Evolutionary conservation across 2,888 invertebrate genomes (phyloP).

Genomic region (Megastigmus dorsalis): DNA sequence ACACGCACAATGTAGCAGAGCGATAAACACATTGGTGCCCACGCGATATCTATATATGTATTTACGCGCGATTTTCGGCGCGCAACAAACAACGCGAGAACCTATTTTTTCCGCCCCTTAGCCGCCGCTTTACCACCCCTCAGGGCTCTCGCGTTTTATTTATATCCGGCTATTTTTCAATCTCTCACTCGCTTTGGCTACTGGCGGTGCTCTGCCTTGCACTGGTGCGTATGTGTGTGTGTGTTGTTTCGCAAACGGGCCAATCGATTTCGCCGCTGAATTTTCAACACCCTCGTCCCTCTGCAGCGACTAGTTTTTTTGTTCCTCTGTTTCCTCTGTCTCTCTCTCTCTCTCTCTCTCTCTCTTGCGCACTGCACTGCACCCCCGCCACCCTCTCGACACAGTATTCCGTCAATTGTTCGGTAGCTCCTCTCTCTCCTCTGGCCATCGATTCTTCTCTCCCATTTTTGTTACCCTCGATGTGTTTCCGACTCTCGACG

Average conservation of each 20-base stretch:
- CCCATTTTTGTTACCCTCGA: not conserved
- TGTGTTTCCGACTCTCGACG: not conserved
- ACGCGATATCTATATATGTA: no score
- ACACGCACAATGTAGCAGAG: no score
- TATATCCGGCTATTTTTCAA: slow-evolving; percentile 40
- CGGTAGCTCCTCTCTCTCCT: not conserved
- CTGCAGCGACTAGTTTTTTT: not conserved
- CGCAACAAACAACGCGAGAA: no score
- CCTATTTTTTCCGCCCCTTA: no score
- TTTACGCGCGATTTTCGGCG: no score
- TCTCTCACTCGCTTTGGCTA: slow-evolving; percentile 12
- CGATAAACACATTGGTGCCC: no score
- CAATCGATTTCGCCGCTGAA: slow-evolving; percentile 28
- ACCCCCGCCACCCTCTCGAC: no score
- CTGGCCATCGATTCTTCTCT: no score
- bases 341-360: not conserved
- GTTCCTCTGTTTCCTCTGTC: not conserved
- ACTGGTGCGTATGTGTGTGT: not conserved
- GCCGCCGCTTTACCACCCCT: no score
- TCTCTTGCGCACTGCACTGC: no score
- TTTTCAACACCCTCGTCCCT: slow-evolving; percentile 26
- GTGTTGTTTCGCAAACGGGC: slow-evolving; percentile 18
- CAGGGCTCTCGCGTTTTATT: slow-evolving; percentile 31
- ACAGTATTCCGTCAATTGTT: slow-evolving; percentile 13
- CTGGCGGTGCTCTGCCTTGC: not conserved